Percentiles rank a stretch among this genome's conserved stretches.
phyloP scores from a whole-genome alignment of 2,888 invertebrate genomes.

The Philaethria dido region DNA sequence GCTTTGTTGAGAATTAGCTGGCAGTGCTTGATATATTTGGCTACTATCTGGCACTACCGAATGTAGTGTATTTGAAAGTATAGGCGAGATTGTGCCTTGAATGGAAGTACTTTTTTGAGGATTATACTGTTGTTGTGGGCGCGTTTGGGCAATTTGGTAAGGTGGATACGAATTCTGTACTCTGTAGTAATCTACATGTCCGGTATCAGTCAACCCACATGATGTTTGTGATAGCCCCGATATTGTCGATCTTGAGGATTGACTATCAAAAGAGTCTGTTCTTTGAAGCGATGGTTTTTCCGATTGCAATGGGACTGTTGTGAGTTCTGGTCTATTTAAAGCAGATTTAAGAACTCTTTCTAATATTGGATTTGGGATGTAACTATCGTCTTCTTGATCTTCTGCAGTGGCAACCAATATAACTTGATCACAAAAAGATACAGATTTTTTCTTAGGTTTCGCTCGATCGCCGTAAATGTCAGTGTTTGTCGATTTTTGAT shows the following conservation, averaged over 20 bases:
- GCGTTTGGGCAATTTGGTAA: slow-evolving; percentile 67
- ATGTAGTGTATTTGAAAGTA: slow-evolving; percentile 53
- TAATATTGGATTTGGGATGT: slow-evolving; percentile 95
- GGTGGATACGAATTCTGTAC: slow-evolving; percentile 68
- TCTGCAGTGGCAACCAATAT: slow-evolving; percentile 96
- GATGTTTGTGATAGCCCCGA: slow-evolving; percentile 77
- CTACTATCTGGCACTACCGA: slow-evolving; percentile 50
- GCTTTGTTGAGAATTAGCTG: slow-evolving; percentile 60
- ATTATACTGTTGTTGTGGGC: slow-evolving; percentile 67
- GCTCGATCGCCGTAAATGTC: slow-evolving; percentile 74
- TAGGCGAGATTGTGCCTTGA: slow-evolving; percentile 65
- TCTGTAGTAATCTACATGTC: slow-evolving; percentile 70
- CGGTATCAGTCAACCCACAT: slow-evolving; percentile 61
- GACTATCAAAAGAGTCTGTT: slow-evolving; percentile 80
- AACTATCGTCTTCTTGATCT: slow-evolving; percentile 95
- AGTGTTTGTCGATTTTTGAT: slow-evolving; percentile 66
- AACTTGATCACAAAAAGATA: slow-evolving; percentile 97
- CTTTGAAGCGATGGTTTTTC: slow-evolving; percentile 77
- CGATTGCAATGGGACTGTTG: slow-evolving; percentile 76
- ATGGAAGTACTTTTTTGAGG: slow-evolving; percentile 64
- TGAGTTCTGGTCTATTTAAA: slow-evolving; percentile 88
- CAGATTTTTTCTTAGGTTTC: slow-evolving; percentile 94
- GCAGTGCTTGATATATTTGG: slow-evolving; percentile 72
- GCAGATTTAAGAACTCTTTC: slow-evolving; percentile 93
- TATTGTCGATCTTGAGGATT: slow-evolving; percentile 79